Percentiles rank a stretch among this genome's conserved stretches.
These are phyloP conservation scores for Priocnemis perturbator DNA, from an alignment of 2,888 invertebrate genomes.

Conservation along the genomic window DNA sequence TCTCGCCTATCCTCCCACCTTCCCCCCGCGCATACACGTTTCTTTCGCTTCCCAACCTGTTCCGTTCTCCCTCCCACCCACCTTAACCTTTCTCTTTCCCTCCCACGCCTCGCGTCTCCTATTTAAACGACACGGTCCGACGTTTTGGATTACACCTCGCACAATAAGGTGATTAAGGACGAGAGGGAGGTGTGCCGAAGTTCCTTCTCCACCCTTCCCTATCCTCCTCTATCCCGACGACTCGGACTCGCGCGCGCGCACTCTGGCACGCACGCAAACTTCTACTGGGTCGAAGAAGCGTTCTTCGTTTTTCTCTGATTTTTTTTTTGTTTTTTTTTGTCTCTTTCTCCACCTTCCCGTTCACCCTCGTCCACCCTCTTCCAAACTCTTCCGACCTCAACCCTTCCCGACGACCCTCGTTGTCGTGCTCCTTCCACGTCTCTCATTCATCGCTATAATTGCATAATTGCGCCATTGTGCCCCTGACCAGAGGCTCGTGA, in stretches of 20 bases:
- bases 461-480: conserved; percentile 70
- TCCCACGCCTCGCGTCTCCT: conserved; percentile 10
- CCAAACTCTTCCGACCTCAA: not conserved
- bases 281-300: conserved; percentile 37
- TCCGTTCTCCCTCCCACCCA: not conserved
- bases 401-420: not conserved
- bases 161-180: conserved; percentile 67
- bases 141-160: conserved; percentile 69
- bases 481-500: conserved; percentile 30
- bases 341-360: conserved; percentile 21
- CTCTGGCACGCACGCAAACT: conserved; percentile 13
- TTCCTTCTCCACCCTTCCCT: not conserved
- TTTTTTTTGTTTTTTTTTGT: conserved; percentile 14
- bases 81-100: too few species aligned
- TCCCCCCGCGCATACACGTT: not conserved
- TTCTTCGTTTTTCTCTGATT: conserved; percentile 50
- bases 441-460: conserved; percentile 65
- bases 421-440: conserved; percentile 3
- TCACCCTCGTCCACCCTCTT: conserved; percentile 20
- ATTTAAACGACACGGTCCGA: conserved; percentile 25
- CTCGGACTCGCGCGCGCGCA: not conserved
- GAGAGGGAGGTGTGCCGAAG: conserved; percentile 23
- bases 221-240: not conserved
- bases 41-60: not conserved
- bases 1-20: not conserved